A percentile compares a stretch with the other conserved stretches of the same genome.
These are phyloP conservation scores for Sebastes diploproa DNA, from an alignment of 2,797 vertebrate genomes.

Conservation along the genomic window DNA sequence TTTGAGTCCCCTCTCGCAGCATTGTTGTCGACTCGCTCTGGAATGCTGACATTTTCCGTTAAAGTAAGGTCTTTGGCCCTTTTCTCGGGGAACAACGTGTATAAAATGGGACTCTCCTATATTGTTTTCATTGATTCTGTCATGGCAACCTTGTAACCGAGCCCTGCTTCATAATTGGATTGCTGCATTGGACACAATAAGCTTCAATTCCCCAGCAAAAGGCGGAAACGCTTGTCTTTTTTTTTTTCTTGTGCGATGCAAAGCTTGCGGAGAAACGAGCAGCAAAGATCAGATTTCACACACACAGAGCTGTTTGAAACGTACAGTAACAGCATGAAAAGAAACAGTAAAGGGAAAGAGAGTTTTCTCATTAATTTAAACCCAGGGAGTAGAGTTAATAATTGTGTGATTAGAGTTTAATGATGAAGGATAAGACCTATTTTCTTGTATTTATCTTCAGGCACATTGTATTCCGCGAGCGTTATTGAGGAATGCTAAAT, in stretches of 20 bases:
- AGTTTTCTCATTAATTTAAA: constrained; percentile 24
- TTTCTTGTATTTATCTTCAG: constrained; percentile 31
- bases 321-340: background rate
- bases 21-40: constrained; percentile 15
- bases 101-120: constrained; percentile 66
- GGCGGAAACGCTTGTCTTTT: constrained; percentile 17
- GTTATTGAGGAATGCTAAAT: constrained; percentile 32
- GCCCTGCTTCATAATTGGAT: constrained; percentile 78
- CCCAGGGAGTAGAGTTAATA: constrained; percentile 29
- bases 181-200: constrained; percentile 57
- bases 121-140: constrained; percentile 85
- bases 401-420: constrained; percentile 36
- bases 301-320: background rate
- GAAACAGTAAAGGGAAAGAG: background rate
- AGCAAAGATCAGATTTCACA: constrained; percentile 24
- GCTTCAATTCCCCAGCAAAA: constrained; percentile 38
- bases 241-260: constrained; percentile 4
- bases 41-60: constrained; percentile 58
- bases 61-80: constrained; percentile 38
- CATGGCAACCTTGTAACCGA: constrained; percentile 73
- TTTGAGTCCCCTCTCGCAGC: background rate
- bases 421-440: constrained; percentile 32
- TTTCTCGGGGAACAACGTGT: constrained; percentile 55
- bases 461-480: background rate
- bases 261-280: constrained; percentile 19